Conservation (phyloP, 2,113 vertebrate genomes). For the Cyanistes caeruleus region DNA sequence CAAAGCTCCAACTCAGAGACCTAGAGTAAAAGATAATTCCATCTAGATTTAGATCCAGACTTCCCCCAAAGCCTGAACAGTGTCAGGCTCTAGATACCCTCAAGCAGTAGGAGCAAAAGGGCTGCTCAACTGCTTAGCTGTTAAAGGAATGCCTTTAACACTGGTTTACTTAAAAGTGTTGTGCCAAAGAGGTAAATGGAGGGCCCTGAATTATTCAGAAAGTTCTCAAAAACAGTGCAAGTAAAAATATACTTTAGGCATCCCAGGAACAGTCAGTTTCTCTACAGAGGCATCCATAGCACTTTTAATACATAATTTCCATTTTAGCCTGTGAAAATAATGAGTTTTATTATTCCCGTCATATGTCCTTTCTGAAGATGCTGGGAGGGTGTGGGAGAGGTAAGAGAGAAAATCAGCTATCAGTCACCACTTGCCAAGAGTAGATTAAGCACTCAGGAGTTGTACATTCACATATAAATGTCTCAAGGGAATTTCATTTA, state of each 20-base stretch:
- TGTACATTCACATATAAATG: not conserved
- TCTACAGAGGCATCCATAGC: not conserved
- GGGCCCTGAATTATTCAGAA: not conserved
- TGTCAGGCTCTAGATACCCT: not conserved
- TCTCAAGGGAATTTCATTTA: not conserved
- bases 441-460: not conserved
- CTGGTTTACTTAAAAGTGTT: not conserved
- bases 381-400: not conserved
- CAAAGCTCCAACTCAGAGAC: not conserved
- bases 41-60: not conserved
- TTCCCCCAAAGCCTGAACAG: not conserved
- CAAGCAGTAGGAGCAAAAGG: not conserved
- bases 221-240: not conserved
- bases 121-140: not conserved
- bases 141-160: not conserved
- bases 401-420: not conserved
- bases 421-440: constrained; percentile 3
- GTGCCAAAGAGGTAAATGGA: not conserved
- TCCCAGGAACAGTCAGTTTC: not conserved
- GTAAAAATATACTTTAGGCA: not conserved
- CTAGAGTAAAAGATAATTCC: not conserved
- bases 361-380: not conserved
- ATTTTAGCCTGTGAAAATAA: not conserved
- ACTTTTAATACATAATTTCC: not conserved
- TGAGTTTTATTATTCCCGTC: not conserved